Base-by-base conservation (phyloP, 2,797 vertebrate genomes). In the Falco novaeseelandiae region DNA sequence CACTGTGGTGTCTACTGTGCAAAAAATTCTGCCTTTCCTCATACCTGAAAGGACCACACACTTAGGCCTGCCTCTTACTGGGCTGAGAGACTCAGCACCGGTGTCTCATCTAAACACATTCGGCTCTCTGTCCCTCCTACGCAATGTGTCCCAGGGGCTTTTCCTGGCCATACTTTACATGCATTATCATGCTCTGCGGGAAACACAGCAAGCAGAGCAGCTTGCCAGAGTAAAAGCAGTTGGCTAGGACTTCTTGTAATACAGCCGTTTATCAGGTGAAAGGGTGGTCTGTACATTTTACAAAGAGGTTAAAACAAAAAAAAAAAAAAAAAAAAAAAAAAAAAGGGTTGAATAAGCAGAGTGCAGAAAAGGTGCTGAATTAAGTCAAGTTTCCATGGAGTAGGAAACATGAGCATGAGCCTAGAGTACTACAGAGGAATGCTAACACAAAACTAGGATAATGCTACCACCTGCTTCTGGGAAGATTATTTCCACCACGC, bases 111-210 rank as follows among this genome's bases (percentile, higher is more conserved):
- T 62, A 72, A 83, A 29, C 1, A 26, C 81, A 7, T 2, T 6
- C 51, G 14, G 20, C 61, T 36, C 36, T 1, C 14, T 46, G 57
- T 57, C 70, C 62, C 59, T 84, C 5, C 77, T 23, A 18, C 8
- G 46, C 71, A 65, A 46, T 4, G 14, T 34, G 12, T 86, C 90
- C 80, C 86, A 51, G 54, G 9, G 88, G 83, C 58, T 82, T 65
- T 40, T 83, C 71, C 81, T 73, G 81, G 38, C 71, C 89, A 30
- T 21, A 51, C 66, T 83, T 87, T 69, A 93, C 62, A 87, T 62
- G 87, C 58, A 63, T 90, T 84, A 71, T 46, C 92, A 83, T 80
- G 96, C 78, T 93, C 77, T 89, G 83, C 6, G 16, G 83, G 52
- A 95, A 90, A 66, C 66, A 48, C 61, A 90, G 88, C 73, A 61